Base-by-base conservation (phyloP, 2,888 invertebrate species). In the Acleris holmiana region DNA sequence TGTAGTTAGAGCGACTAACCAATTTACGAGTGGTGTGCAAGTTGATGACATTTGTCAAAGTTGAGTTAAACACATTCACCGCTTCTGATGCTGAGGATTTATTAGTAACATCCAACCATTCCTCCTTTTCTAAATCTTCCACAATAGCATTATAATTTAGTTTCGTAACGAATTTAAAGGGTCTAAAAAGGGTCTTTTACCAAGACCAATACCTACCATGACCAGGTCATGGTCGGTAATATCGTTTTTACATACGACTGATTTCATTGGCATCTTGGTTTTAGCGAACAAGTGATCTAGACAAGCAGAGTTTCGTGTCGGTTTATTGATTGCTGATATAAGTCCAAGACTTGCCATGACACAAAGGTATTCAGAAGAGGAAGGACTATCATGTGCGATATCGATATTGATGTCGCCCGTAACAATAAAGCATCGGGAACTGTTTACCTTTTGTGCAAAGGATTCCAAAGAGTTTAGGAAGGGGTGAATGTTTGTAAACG, bases 331-430 rank as follows among this genome's bases (percentile, higher is more conserved):
- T 1, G 17, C 17, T 46, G n/a, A 18, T 46, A 13, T 46, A 7
- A 46, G 17, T 15, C 46, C 46, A n/a, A 46, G 46, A 17, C n/a
- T 17, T 7, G 46, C 46, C 46, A 46, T 46, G 17, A n/a, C 5
- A 5, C 46, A 46, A 0, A 46, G 46, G 18, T 46, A 46, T 46
- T 46, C 46, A 6, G 46, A 46, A 17, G 17, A 46, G 3, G 46
- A 15, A 7, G 46, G 46, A n/a, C 17, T 46, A 18, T 17, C 46
- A 2, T 46, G n/a, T 4, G 17, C 7, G 4, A 46, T 46, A 46
- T 46, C n/a, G 15, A 46, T 46, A 46, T 46, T 46, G 46, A 46
- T 46, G 46, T 46, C 46, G n/a, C 46, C 46, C n/a, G 46, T 46
- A n/a, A 46, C 5, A 2, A 46, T 7, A 18, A 46, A 2, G n/a